Evolutionary conservation across 1,140 invertebrate species (phyloP).

Genomic region (Palaemon carinicauda): DNA sequence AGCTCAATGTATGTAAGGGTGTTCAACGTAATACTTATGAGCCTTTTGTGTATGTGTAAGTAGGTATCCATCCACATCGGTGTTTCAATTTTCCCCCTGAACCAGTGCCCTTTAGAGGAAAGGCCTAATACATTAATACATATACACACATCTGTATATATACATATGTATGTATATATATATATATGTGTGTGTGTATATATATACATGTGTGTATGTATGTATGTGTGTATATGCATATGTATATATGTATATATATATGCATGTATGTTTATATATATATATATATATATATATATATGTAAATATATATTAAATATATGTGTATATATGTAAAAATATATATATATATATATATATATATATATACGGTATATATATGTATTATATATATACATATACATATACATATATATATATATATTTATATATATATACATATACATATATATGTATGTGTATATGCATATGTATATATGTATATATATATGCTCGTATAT

Average conservation of each 20-base stretch:
- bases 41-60: no score
- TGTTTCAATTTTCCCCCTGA: no score
- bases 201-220: neutral
- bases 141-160: neutral
- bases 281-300: constrained; percentile 10
- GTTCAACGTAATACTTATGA: no score
- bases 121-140: neutral
- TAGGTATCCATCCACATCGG: no score
- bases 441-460: neutral
- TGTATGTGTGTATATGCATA: neutral
- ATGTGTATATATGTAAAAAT: neutral
- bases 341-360: neutral
- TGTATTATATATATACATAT: neutral
- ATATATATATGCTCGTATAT: no score
- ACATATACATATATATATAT: neutral
- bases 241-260: neutral
- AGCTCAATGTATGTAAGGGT: no score
- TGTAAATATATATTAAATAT: no score
- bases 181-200: neutral
- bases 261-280: neutral
- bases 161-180: neutral
- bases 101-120: no score
- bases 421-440: neutral
- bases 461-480: neutral
- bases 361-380: neutral